Evolutionary conservation across 2,888 invertebrate genomes (phyloP).

Genomic region (Volucella inflata): DNA sequence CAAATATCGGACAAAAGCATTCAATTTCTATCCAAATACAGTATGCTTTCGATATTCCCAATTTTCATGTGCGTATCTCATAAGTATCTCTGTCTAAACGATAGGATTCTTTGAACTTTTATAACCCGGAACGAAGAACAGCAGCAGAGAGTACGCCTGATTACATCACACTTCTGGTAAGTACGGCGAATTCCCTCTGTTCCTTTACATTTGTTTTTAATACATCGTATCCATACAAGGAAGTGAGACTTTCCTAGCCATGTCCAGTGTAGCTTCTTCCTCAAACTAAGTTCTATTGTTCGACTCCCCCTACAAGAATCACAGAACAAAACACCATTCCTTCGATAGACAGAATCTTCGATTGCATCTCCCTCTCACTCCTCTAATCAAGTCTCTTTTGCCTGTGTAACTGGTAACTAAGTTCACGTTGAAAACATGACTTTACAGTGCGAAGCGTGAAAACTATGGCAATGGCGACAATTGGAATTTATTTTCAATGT

Average conservation of each 20-base stretch:
- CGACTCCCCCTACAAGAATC: constrained; percentile 12
- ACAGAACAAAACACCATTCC: constrained; percentile 21
- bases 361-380: constrained; percentile 20
- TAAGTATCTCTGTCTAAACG: not conserved
- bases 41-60: no score
- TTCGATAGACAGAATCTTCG: constrained; percentile 24
- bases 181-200: constrained; percentile 15
- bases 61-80: no score
- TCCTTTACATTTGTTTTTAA: constrained; percentile 4
- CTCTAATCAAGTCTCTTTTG: not conserved
- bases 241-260: constrained; percentile 14
- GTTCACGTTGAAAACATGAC: constrained; percentile 45
- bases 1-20: no score
- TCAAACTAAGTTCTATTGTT: not conserved
- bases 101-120: not conserved
- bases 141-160: constrained; percentile 19
- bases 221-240: not conserved
- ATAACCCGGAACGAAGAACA: not conserved
- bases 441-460: constrained; percentile 58
- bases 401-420: not conserved
- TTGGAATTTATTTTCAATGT: constrained; percentile 72
- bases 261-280: constrained; percentile 21
- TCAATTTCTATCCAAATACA: no score
- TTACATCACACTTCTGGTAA: constrained; percentile 43
- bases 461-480: constrained; percentile 54